Conservation (phyloP, 1,140 invertebrate species). For the Procambarus clarkii region DNA sequence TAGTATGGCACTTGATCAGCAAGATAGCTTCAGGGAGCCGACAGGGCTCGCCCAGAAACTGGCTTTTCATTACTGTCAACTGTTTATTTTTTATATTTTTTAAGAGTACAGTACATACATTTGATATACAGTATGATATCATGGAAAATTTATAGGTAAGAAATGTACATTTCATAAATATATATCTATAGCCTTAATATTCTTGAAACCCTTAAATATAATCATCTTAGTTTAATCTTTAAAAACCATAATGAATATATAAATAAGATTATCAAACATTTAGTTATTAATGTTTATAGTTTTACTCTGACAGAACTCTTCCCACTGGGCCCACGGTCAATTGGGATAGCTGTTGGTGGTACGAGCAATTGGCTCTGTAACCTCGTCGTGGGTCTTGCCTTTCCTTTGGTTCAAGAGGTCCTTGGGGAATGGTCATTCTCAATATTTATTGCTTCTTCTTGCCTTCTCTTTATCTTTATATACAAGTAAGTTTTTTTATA, state of each 20-base stretch:
- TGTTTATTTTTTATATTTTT: too few relatives aligned
- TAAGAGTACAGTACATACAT: too few relatives aligned
- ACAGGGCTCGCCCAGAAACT: too few relatives aligned
- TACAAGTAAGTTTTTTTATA: constrained; percentile 27
- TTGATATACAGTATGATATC: background rate
- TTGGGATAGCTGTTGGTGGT: constrained; percentile 49
- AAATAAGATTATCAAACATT: background rate
- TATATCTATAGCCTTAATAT: background rate
- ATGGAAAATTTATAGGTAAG: background rate
- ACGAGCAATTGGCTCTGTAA: constrained; percentile 53
- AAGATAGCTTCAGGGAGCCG: too few relatives aligned
- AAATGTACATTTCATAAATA: background rate
- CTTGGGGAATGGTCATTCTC: constrained; percentile 51
- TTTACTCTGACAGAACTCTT: constrained; percentile 36
- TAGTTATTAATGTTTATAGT: background rate
- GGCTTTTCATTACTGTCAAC: too few relatives aligned
- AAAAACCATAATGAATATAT: too few relatives aligned
- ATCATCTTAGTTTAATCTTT: too few relatives aligned
- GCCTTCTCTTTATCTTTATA: constrained; percentile 29
- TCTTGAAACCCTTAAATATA: background rate
- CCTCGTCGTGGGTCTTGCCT: constrained; percentile 45
- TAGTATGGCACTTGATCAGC: too few relatives aligned
- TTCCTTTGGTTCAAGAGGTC: constrained; percentile 37
- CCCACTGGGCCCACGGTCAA: constrained; percentile 41
- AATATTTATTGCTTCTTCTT: constrained; percentile 38